These are phyloP conservation scores for Celastrina argiolus DNA, from an alignment of 2,888 invertebrate genomes.

Conservation along the genomic window DNA sequence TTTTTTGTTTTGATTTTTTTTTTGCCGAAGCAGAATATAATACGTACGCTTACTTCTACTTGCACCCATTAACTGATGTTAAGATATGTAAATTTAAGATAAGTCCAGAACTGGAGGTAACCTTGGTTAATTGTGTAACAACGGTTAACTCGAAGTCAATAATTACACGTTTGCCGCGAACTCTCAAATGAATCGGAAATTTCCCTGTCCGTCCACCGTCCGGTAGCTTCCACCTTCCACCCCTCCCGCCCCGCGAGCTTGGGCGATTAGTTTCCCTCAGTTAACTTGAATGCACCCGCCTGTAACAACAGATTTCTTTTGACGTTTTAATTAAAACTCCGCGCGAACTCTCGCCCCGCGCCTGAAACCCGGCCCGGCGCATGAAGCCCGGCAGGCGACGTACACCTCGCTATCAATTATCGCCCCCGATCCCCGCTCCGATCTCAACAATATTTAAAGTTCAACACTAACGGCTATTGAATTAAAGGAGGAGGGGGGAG, in stretches of 20 bases:
- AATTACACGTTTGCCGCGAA: background rate
- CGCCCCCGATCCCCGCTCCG: background rate
- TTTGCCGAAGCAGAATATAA: no score
- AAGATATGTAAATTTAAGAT: no score
- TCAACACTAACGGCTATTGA: background rate
- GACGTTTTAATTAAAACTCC: conserved; percentile 4
- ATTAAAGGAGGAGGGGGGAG: background rate
- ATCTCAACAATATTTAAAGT: background rate
- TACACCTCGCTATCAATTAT: conserved; percentile 4
- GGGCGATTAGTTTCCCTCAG: background rate
- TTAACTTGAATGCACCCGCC: background rate
- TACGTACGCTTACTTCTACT: no score
- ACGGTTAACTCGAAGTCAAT: background rate
- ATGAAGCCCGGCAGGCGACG: background rate
- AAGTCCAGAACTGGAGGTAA: no score
- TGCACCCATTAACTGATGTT: no score
- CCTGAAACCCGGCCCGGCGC: no score
- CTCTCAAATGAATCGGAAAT: background rate
- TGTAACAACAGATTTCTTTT: conserved; percentile 5
- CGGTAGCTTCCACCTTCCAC: background rate
- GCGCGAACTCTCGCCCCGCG: background rate
- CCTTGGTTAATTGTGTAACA: background rate
- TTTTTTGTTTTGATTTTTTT: no score
- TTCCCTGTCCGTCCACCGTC: background rate
- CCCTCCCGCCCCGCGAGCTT: background rate